phyloP scores from a whole-genome alignment of 2,888 invertebrate genomes.

The Xanthia togata region DNA sequence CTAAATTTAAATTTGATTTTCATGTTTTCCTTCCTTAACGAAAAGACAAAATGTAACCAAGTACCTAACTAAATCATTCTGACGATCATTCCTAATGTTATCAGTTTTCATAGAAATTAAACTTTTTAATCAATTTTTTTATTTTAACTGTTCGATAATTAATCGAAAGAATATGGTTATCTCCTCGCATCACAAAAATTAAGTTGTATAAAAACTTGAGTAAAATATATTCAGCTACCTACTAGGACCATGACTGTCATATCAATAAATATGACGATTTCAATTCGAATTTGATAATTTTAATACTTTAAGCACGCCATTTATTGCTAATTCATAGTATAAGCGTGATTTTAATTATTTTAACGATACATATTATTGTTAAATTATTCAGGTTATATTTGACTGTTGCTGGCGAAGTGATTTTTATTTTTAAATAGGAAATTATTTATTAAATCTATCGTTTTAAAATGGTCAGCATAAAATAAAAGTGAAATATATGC shows the following conservation, averaged over 20 bases:
- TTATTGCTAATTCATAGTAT: slow-evolving; percentile 54
- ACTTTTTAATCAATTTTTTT: not conserved
- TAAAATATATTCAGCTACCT: slow-evolving; percentile 33
- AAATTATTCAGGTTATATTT: slow-evolving; percentile 2
- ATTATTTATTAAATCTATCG: no score
- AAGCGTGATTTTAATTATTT: slow-evolving; percentile 55
- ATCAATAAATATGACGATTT: slow-evolving; percentile 55
- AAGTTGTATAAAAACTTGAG: slow-evolving; percentile 47
- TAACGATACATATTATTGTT: slow-evolving; percentile 25
- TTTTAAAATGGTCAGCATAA: not conserved
- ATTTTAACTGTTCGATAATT: not conserved
- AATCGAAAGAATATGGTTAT: slow-evolving; percentile 39
- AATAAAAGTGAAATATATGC: not conserved
- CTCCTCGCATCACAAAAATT: slow-evolving; percentile 34
- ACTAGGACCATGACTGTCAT: slow-evolving; percentile 17
- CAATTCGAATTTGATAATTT: slow-evolving; percentile 52
- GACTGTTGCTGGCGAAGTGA: not conserved
- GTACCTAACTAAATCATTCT: not conserved
- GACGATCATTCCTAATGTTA: no score
- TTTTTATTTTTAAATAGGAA: no score
- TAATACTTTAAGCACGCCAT: slow-evolving; percentile 43
- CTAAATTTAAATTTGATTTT: not conserved
- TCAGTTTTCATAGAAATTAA: no score
- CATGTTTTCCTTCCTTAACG: not conserved
- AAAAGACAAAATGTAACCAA: not conserved